Conservation (phyloP, 1,140 invertebrate genomes). For the Dolichoris vasculosae region DNA sequence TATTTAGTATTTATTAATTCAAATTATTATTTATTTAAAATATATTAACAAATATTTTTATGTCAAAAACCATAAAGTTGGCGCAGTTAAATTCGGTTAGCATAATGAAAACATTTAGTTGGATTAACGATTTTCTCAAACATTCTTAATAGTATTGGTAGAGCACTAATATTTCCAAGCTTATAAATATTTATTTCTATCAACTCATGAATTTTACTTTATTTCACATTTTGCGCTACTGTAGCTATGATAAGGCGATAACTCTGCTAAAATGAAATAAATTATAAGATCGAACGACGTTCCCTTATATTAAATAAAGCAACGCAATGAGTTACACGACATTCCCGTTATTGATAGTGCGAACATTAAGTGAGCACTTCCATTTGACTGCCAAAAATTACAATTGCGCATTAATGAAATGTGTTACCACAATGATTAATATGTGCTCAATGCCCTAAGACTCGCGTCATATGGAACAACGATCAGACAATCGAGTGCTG, state of each 20-base stretch:
- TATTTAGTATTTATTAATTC: neutral
- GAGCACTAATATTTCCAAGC: too few species aligned
- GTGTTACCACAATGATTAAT: constrained; percentile 37
- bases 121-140: too few species aligned
- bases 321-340: neutral
- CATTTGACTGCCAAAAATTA: neutral
- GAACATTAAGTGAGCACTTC: neutral
- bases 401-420: constrained; percentile 47
- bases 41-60: neutral
- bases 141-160: neutral
- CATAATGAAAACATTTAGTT: too few species aligned
- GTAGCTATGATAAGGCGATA: too few species aligned
- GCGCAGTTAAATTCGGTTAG: neutral
- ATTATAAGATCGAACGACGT: neutral
- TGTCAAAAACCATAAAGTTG: neutral
- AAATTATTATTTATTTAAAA: too few species aligned
- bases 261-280: neutral
- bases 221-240: neutral
- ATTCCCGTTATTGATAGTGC: constrained; percentile 34
- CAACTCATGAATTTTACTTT: neutral
- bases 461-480: neutral
- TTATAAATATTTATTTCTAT: neutral
- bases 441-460: neutral
- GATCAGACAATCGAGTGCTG: neutral
- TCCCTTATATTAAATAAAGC: neutral